phyloP scores from a whole-genome alignment of 2,113 vertebrate genomes.

The Hirundichthys speculiger region DNA sequence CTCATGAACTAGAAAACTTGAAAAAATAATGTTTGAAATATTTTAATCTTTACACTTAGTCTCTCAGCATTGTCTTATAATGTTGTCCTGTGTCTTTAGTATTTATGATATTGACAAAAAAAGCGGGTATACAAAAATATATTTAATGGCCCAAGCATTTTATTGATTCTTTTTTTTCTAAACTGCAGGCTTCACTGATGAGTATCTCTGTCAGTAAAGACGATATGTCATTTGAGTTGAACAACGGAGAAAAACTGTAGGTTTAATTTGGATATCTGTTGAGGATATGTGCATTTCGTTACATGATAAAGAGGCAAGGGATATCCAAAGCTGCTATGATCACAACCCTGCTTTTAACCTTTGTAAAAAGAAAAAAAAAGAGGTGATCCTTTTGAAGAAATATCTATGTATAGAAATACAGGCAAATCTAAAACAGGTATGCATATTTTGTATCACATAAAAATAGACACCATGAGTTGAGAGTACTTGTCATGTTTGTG shows the following conservation, averaged over 20 bases:
- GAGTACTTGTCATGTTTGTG: constrained; percentile 97
- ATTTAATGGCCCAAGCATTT: constrained; percentile 89
- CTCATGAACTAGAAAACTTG: constrained; percentile 88
- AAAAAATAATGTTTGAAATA: constrained; percentile 90
- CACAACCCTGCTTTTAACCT: constrained; percentile 93
- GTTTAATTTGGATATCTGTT: constrained; percentile 80
- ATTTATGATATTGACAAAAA: constrained; percentile 97
- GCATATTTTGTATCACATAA: constrained; percentile 88
- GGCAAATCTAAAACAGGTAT: constrained; percentile 92
- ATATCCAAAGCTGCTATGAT: constrained; percentile 97
- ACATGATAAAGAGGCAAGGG: constrained; percentile 68
- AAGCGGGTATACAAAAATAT: constrained; percentile 96
- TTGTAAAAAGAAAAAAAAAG: constrained; percentile 81
- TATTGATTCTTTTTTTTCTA: constrained; percentile 91
- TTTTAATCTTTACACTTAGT: constrained; percentile 89
- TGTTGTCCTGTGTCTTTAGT: constrained; percentile 94
- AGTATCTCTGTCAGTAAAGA: constrained; percentile 88
- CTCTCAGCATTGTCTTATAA: constrained; percentile 88
- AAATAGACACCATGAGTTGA: constrained; percentile 94
- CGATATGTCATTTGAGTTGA: constrained; percentile 87
- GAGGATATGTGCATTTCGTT: constrained; percentile 67
- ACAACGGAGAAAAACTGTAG: constrained; percentile 77
- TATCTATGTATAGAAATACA: constrained; percentile 88
- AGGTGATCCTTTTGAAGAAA: constrained; percentile 86
- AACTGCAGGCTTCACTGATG: constrained; percentile 90